Percentiles rank a stretch among this genome's conserved stretches.
phyloP scores from a whole-genome alignment of 37 sponge, comb jelly and placozoan genomes.

The Oopsacas minuta region DNA sequence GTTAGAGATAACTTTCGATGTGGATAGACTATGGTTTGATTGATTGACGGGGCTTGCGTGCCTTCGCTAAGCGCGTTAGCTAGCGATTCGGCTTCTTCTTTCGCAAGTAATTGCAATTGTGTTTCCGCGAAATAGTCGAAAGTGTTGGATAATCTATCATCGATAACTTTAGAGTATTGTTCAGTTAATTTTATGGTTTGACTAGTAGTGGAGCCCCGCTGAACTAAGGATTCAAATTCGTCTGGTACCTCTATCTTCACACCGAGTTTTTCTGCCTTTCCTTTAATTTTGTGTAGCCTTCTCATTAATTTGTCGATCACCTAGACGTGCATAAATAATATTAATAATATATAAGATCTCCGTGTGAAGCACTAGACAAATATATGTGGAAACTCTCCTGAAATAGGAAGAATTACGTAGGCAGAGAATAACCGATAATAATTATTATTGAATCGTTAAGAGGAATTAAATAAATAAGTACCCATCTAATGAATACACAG shows the following conservation, averaged over 20 bases:
- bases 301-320: constrained; percentile 6
- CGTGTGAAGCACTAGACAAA: neutral
- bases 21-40: constrained; percentile 18
- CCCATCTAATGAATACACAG: too few relatives aligned
- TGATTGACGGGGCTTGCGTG: constrained; percentile 8
- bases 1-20: neutral
- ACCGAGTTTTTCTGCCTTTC: constrained; percentile 7
- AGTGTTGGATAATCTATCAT: constrained; percentile 16
- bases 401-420: too few relatives aligned
- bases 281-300: neutral
- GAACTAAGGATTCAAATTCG: constrained; percentile 12
- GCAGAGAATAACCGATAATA: too few relatives aligned
- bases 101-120: constrained; percentile 17
- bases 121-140: constrained; percentile 16
- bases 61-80: constrained; percentile 3
- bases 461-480: too few relatives aligned
- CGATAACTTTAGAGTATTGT: constrained; percentile 16
- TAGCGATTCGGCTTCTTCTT: constrained; percentile 14
- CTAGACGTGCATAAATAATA: neutral
- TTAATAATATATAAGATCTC: neutral
- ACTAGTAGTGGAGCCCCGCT: neutral
- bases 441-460: too few relatives aligned
- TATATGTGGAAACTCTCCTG: neutral
- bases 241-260: neutral
- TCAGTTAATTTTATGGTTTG: constrained; percentile 15